Conservation (phyloP, 2,888 invertebrate genomes). For the Matsumyia berberina region DNA sequence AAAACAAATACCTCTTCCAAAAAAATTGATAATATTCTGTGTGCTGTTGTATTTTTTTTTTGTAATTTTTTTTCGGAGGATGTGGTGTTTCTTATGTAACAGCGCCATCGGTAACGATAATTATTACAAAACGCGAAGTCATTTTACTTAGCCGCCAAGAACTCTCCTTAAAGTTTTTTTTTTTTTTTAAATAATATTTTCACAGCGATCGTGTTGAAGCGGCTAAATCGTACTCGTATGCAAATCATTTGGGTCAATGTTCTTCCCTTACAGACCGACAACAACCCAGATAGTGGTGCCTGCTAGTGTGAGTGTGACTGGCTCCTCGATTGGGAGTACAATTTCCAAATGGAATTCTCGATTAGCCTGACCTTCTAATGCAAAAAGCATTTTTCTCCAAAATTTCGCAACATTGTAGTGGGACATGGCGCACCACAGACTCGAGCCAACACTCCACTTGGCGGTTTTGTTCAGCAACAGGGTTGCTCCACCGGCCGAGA, state of each 20-base stretch:
- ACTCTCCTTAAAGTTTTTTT: conserved; percentile 11
- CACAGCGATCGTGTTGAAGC: conserved; percentile 60
- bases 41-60: conserved; percentile 12
- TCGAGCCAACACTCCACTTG: neutral
- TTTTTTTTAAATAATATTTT: conserved; percentile 45
- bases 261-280: conserved; percentile 71
- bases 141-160: conserved; percentile 10
- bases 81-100: conserved; percentile 46
- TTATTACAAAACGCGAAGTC: conserved; percentile 65
- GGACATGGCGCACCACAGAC: conserved; percentile 10
- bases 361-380: conserved; percentile 59
- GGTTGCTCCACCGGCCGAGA: conserved; percentile 8
- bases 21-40: conserved; percentile 55
- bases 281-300: conserved; percentile 56
- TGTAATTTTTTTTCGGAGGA: conserved; percentile 3
- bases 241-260: conserved; percentile 76
- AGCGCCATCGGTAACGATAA: conserved; percentile 31
- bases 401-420: conserved; percentile 59
- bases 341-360: conserved; percentile 56
- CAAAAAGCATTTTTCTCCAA: conserved; percentile 24
- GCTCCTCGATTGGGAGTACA: conserved; percentile 40
- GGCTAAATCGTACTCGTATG: conserved; percentile 67
- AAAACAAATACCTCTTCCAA: conserved; percentile 36
- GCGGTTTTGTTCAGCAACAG: conserved; percentile 8
- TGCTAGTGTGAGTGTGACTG: neutral